Evolutionary conservation across 1,140 invertebrate species (phyloP).

Genomic region (Conus ventricosus): DNA sequence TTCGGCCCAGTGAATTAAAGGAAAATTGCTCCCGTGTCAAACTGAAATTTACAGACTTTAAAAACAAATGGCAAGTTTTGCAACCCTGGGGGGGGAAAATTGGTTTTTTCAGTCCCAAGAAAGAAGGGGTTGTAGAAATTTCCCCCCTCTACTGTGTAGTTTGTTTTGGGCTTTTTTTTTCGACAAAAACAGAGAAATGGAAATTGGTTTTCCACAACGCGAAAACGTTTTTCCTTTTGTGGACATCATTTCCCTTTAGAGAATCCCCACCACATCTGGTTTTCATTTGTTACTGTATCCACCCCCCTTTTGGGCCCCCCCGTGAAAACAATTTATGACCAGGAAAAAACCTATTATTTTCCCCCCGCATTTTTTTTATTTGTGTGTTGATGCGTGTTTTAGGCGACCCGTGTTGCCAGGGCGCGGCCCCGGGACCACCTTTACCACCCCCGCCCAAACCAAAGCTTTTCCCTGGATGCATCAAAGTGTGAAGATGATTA

Average conservation of each 20-base stretch:
- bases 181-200: slow-evolving; percentile 31
- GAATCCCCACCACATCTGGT: not conserved
- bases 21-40: slow-evolving; percentile 35
- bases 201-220: slow-evolving; percentile 4
- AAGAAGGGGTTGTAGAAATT: not conserved
- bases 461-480: too few species aligned
- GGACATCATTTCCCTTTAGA: not conserved
- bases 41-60: slow-evolving; percentile 18
- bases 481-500: too few species aligned
- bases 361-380: too few species aligned
- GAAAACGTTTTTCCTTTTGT: slow-evolving; percentile 15
- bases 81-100: not conserved
- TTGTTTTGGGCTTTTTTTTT: not conserved
- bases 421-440: too few species aligned
- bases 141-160: not conserved
- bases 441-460: too few species aligned
- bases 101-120: not conserved
- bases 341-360: too few species aligned
- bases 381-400: too few species aligned
- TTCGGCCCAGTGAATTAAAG: not conserved
- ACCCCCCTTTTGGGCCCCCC: too few species aligned
- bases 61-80: not conserved
- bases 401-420: too few species aligned
- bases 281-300: not conserved
- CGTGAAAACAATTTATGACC: too few species aligned